Percentiles rank a stretch among this genome's conserved stretches.
Evolutionary conservation across 2,888 invertebrate genomes (phyloP).

Genomic region (Thereva nobilitata): DNA sequence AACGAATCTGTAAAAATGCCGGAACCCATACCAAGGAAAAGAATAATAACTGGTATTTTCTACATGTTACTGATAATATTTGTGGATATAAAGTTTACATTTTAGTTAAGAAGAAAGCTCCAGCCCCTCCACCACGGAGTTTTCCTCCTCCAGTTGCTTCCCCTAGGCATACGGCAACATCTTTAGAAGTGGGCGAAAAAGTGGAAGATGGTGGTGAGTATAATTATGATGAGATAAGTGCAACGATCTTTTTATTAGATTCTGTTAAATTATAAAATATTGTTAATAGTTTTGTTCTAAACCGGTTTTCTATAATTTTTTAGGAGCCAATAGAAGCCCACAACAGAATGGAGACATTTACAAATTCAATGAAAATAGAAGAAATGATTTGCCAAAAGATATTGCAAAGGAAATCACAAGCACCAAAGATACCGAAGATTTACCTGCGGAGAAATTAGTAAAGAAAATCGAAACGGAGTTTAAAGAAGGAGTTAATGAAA

Average conservation of each 20-base stretch:
- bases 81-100: conserved; percentile 5
- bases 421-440: too few species aligned
- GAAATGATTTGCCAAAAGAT: too few species aligned
- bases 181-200: not conserved
- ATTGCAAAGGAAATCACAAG: too few species aligned
- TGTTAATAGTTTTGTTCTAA: not conserved
- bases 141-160: conserved; percentile 46
- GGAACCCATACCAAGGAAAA: conserved; percentile 55
- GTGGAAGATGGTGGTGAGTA: conserved; percentile 6
- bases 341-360: too few species aligned
- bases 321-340: too few species aligned
- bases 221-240: too few species aligned
- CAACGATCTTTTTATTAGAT: not conserved
- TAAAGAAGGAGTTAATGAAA: too few species aligned
- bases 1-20: conserved; percentile 45
- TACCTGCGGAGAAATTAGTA: too few species aligned
- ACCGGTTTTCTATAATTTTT: not conserved
- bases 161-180: conserved; percentile 39
- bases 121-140: conserved; percentile 52
- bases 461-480: too few species aligned
- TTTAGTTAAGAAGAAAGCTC: conserved; percentile 50
- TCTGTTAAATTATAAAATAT: not conserved
- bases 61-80: not conserved
- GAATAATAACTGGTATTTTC: conserved; percentile 44
- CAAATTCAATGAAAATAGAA: too few species aligned